Base-by-base conservation (phyloP, 2,888 invertebrate genomes). In the Habrosyne pyritoides region DNA sequence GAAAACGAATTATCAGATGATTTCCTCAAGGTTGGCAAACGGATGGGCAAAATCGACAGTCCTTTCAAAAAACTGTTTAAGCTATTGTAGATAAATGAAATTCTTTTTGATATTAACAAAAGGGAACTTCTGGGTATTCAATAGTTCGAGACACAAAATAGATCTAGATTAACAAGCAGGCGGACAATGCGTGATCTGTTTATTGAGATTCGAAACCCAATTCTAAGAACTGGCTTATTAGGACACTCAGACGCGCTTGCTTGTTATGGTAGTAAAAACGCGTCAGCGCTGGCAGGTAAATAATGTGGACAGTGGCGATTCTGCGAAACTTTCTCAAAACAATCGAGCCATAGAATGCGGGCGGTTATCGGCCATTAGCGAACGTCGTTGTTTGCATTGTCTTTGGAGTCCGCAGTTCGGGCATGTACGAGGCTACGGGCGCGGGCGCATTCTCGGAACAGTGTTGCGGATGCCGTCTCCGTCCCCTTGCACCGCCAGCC, bases 321-420 rank as follows among this genome's bases (percentile, higher is more conserved):
- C 56, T 28, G 56, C 52, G 55, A 54, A 60, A 56, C 52, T 58
- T 58, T 60, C 55, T 57, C 58, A 60, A 59, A 60, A 69, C 69
- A 67, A 69, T 63, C n/a, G 57, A 47, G 21, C 42, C n/a, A 7
- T 55, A 30, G 67, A 62, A 71, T 61, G 52, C 30, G 52, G 47
- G n/a, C 33, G 53, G 46, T 22, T 53, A 53, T 28, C 26, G 28
- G 53, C 47, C 46, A n/a, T 53, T 14, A 33, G 42, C 50, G 26
- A 22, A 30, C 30, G 28, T 36, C 49, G 46, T 36, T 28, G 52
- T 46, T 53, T 53, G 53, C 60, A 52, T 53, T 28, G 42, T 46
- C 42, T 52, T 47, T 54, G 46, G 61, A 55, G 57, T 46, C 52
- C 58, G 57, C 30, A 50, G 64, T 55, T n/a, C n/a, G n/a, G n/a